Evolutionary conservation across 2,888 invertebrate genomes (phyloP).

Genomic region (Nezara viridula): DNA sequence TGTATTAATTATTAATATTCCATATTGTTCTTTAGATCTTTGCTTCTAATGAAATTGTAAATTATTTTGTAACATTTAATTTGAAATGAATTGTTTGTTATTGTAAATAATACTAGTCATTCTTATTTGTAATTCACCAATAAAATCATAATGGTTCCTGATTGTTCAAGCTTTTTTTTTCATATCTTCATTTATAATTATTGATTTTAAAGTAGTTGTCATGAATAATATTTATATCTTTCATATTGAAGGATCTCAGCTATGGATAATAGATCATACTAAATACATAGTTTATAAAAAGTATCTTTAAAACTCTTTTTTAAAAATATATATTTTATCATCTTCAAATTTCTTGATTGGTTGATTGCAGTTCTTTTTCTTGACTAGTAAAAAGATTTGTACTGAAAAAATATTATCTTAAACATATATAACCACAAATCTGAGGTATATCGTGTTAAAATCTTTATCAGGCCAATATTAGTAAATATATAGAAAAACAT

Average conservation of each 20-base stretch:
- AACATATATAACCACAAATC: no score
- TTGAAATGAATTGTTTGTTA: neutral
- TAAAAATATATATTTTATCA: no score
- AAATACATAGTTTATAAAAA: no score
- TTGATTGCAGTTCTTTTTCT: no score
- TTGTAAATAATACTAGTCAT: neutral
- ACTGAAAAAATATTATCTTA: no score
- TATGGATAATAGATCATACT: no score
- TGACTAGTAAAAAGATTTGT: no score
- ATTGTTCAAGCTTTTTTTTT: neutral
- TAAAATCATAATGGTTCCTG: neutral
- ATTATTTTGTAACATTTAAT: neutral
- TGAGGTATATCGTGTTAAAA: no score
- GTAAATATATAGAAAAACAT: no score
- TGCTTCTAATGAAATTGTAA: neutral
- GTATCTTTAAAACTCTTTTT: no score
- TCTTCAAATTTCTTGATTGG: no score
- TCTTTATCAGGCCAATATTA: no score
- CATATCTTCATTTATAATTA: neutral
- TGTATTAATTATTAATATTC: neutral
- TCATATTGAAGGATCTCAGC: neutral
- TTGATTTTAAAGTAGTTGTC: neutral
- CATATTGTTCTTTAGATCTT: neutral
- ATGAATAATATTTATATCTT: neutral
- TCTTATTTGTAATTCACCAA: neutral